Conservation (phyloP, 64 coral and sea anemone species). For the Pocillopora verrucosa region DNA sequence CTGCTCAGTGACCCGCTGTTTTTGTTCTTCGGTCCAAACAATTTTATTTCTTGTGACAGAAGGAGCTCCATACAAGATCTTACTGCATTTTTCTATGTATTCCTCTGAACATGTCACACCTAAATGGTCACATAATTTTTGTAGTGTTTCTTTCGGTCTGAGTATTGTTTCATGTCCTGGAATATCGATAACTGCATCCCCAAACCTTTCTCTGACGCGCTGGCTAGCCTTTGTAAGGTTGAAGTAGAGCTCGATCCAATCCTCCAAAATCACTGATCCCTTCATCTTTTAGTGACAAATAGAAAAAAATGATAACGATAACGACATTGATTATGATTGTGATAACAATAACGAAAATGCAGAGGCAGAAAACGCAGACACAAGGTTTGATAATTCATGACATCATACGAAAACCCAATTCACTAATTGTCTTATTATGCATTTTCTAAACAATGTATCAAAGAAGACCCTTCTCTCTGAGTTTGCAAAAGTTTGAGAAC, state of each 20-base stretch:
- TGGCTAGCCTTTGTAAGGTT: not conserved
- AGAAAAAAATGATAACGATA: too few species aligned
- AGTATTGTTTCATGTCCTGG: conserved; percentile 1
- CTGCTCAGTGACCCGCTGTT: not conserved
- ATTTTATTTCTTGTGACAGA: conserved; percentile 11
- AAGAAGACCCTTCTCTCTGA: too few species aligned
- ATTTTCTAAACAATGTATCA: too few species aligned
- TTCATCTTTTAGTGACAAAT: too few species aligned
- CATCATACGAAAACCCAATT: too few species aligned
- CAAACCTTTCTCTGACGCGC: not conserved
- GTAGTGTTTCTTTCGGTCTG: conserved; percentile 18
- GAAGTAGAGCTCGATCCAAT: not conserved
- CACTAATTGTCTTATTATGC: too few species aligned
- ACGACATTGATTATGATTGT: too few species aligned
- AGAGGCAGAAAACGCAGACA: too few species aligned
- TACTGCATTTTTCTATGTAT: not conserved
- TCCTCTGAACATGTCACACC: conserved; percentile 19
- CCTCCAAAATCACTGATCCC: too few species aligned
- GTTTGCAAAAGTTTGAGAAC: too few species aligned
- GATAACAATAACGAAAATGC: too few species aligned
- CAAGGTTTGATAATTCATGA: too few species aligned
- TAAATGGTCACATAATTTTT: conserved; percentile 27
- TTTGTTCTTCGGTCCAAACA: not conserved
- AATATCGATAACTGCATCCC: conserved; percentile 14
- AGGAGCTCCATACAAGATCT: conserved; percentile 6